A percentile compares a stretch with the other conserved stretches of the same genome.
phyloP scores from a whole-genome alignment of 2,797 vertebrate species.

The Onychomys arenicola region DNA sequence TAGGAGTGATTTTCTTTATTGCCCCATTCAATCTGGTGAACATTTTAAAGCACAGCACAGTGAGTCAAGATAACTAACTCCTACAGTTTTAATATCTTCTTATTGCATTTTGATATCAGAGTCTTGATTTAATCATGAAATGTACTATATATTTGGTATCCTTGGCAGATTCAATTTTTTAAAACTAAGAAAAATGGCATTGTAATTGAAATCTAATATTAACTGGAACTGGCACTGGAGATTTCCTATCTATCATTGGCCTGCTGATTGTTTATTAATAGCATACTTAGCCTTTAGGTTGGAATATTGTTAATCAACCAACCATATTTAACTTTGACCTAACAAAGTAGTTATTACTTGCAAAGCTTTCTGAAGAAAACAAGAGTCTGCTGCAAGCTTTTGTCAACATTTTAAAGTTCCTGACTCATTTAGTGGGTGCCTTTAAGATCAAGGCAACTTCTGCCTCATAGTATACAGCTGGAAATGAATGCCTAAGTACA shows the following conservation, averaged over 20 bases:
- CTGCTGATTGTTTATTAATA: constrained; percentile 85
- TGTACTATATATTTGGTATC: constrained; percentile 79
- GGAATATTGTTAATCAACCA: constrained; percentile 82
- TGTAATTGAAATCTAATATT: constrained; percentile 80
- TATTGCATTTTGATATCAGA: constrained; percentile 79
- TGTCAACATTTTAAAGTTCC: not conserved
- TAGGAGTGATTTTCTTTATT: constrained; percentile 58
- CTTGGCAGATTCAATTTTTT: constrained; percentile 77
- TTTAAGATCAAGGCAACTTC: not conserved
- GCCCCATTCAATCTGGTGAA: constrained; percentile 39
- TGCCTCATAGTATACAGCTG: not conserved
- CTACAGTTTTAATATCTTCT: not conserved
- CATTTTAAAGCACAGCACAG: not conserved
- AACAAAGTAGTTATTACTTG: constrained; percentile 83
- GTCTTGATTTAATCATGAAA: constrained; percentile 81
- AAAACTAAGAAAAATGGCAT: constrained; percentile 62
- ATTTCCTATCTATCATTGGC: constrained; percentile 79
- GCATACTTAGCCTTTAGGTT: constrained; percentile 78
- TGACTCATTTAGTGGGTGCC: not conserved
- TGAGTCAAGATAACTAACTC: constrained; percentile 45
- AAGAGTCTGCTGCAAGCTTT: not conserved
- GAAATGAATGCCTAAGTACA: constrained; percentile 47
- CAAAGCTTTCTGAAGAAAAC: constrained; percentile 71
- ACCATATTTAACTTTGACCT: constrained; percentile 80
- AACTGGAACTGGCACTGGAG: constrained; percentile 78